Evolutionary conservation across 2,797 vertebrate species (phyloP).

Genomic region (Cercopithecus mitis): DNA sequence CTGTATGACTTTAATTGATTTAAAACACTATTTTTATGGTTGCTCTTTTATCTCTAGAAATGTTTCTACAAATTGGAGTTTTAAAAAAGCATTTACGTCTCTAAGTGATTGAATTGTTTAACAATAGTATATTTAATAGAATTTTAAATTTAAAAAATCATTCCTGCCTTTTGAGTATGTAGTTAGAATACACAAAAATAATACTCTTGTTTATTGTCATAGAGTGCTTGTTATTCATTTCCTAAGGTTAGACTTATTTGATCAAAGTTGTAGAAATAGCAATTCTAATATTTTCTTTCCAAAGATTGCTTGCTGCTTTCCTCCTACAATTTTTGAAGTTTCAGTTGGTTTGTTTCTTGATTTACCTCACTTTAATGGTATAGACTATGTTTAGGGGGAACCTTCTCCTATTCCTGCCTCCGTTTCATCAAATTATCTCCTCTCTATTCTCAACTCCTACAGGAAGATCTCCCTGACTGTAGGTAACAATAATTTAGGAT

Average conservation of each 20-base stretch:
- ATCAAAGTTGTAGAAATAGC: neutral
- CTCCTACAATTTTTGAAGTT: neutral
- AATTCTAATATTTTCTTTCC: neutral
- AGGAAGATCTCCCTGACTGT: neutral
- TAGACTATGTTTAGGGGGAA: neutral
- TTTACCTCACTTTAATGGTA: neutral
- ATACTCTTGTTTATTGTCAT: neutral
- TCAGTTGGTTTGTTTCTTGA: neutral
- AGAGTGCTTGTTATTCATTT: neutral
- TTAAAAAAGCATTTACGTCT: neutral
- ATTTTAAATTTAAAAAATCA: neutral
- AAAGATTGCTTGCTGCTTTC: neutral
- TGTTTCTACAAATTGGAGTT: neutral
- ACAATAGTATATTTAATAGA: neutral
- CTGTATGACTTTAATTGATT: neutral
- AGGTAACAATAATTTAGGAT: neutral
- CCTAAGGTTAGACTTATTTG: neutral
- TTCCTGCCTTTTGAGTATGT: neutral
- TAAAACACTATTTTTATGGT: neutral
- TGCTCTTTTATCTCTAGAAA: neutral
- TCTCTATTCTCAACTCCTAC: neutral
- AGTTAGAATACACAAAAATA: neutral
- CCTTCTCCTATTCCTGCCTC: fast-evolving
- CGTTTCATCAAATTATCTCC: neutral
- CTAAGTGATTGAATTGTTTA: neutral